Base-by-base conservation (phyloP, 1,140 invertebrate species). In the Sipha flava region DNA sequence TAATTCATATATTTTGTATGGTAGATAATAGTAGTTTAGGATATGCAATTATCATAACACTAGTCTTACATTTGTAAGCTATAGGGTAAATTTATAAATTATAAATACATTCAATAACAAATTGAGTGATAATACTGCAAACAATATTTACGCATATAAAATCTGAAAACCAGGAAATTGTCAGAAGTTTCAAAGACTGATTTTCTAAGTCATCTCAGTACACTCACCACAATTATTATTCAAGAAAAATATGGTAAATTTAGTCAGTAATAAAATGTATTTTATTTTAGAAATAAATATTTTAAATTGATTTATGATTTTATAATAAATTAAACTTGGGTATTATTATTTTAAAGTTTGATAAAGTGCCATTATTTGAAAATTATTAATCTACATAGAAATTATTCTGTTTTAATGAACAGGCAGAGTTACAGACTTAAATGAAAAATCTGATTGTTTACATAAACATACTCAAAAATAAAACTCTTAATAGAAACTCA, bases 1-100 rank as follows among this genome's bases (percentile, higher is more conserved):
- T 70, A 70, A 47, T 70, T 70, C 7, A 70, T 70, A n/a, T 70
- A 68, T 70, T 70, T 70, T 47, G 18, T 70, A 70, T 29, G 66
- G 43, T 70, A 70, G 43, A 12, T 70, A 70, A n/a, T 47, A 47
- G 34, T 70, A 45, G 40, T 29, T 70, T 29, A 70, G 66, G 66
- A 70, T 70, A 70, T 70, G 66, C 66, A 70, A 40, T 70, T 70
- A 47, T 70, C 45, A 70, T 29, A 29, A 70, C 6, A 68, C 7
- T 70, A 68, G 26, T 47, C 43, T 70, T 47, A 70, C 23, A 18
- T 70, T 70, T 3, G 23, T 70, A 70, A 70, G 40, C 43, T 70
- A 70, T 26, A 29, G 43, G 5, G 26, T 29, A 5, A 18, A 70
- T 31, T 47, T 47, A 47, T 47, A 70, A 47, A 66, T 21, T 29